Evolutionary conservation across 2,113 vertebrate genomes (phyloP).

Genomic region (Bos indicus): DNA sequence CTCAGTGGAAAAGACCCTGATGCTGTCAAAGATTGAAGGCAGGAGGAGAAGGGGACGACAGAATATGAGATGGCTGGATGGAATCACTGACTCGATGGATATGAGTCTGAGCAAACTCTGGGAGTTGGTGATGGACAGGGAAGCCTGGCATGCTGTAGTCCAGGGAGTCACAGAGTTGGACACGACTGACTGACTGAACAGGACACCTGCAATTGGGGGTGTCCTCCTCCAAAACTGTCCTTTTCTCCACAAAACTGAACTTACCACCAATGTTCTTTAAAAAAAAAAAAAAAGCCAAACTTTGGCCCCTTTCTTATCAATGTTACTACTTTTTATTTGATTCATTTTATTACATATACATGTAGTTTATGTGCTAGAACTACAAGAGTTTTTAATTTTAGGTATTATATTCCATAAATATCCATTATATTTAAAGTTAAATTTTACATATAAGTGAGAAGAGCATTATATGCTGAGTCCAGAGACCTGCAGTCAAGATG

Average conservation of each 20-base stretch:
- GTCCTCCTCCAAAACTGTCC: background rate
- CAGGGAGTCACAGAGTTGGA: background rate
- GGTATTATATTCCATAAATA: background rate
- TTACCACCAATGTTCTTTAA: background rate
- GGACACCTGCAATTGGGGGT: background rate
- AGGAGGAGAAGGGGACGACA: background rate
- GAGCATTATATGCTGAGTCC: background rate
- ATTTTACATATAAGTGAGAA: background rate
- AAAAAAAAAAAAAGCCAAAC: background rate
- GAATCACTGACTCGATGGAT: background rate
- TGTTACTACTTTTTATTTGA: background rate
- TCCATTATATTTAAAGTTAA: background rate
- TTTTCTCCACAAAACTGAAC: background rate
- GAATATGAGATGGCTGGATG: background rate
- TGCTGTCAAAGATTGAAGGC: background rate
- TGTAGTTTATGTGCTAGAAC: background rate
- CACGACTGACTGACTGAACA: background rate
- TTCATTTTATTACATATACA: background rate
- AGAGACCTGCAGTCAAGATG: background rate
- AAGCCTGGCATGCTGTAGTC: background rate
- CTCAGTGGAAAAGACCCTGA: background rate
- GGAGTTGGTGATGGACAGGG: background rate
- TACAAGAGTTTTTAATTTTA: background rate
- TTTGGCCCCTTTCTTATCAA: background rate
- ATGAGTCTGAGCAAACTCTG: background rate